Evolutionary conservation across 2,797 vertebrate species (phyloP), one percentile per base, ranked within the genome.

Genomic region (Paguma larvata): DNA sequence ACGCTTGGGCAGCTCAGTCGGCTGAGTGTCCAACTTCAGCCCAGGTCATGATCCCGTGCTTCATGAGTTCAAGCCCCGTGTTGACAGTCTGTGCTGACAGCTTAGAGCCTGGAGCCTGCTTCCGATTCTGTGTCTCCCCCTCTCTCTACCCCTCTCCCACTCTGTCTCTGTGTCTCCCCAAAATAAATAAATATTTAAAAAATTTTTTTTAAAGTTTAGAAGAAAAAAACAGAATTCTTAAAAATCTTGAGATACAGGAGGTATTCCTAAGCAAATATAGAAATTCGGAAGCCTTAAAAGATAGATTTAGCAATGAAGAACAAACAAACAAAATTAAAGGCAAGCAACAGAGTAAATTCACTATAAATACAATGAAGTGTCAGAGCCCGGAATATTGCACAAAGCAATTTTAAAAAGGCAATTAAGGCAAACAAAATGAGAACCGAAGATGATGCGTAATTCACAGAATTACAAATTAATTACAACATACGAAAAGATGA

Each of bases 261-360:
- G 38, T 51, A 19, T 59, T 59, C 56, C 67, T 79, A 93, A 85
- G 62, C 30, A 46, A 73, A 97, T 88, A 34, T 14, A 87, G 16
- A 86, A 79, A 70, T 44, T 65, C 56, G 87, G 65, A 88, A 89
- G 59, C n/a, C 51, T 56, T 73, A 59, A 90, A 84, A 95, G 46
- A 59, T 9, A 59, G 56, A 59, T 59, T 23, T 82, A 88, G 63
- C 41, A 91, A 86, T 18, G 53, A 96, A 70, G 41, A 75, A 48
- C 79, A 86, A n/a, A 95, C 32, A 90, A 70, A 63, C 8, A 92
- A 89, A 95, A 93, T 73, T n/a, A 90, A 92, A 92, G 51, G 44
- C 65, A 92, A 95, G 80, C 16, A 90, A 89, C 13, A 78, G 80
- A 75, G n/a, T 34, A 94, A 95, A 92, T 38, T 85, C 46, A 89